Percentiles rank a stretch among this genome's conserved stretches.
These are phyloP conservation scores for Oxyscelio sp. DNA, from an alignment of 2,888 invertebrate genomes.

Conservation along the genomic window DNA sequence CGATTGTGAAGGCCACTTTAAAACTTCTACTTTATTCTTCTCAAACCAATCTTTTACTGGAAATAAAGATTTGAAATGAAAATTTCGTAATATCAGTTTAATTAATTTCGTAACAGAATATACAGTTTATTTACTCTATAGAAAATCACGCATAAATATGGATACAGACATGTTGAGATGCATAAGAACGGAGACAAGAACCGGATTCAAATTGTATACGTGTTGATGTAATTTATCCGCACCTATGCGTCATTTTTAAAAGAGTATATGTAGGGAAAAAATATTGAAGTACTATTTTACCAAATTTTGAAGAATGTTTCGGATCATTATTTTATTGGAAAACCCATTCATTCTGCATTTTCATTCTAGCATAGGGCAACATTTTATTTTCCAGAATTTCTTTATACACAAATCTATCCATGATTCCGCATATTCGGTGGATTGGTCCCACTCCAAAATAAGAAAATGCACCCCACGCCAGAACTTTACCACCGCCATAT, in stretches of 20 bases:
- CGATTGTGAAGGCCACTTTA: conserved; percentile 26
- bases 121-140: too few relatives aligned
- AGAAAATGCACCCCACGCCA: conserved; percentile 35
- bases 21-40: conserved; percentile 9
- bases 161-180: too few relatives aligned
- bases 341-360: conserved; percentile 26
- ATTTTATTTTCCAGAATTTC: conserved; percentile 28
- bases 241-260: too few relatives aligned
- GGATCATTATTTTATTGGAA: conserved; percentile 37
- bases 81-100: too few relatives aligned
- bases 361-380: conserved; percentile 41
- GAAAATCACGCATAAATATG: too few relatives aligned
- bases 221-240: too few relatives aligned
- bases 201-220: too few relatives aligned
- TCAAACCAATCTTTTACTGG: conserved; percentile 22
- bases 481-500: conserved; percentile 32
- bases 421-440: neutral
- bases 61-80: conserved; percentile 6
- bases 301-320: neutral
- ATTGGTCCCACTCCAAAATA: conserved; percentile 22
- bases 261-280: too few relatives aligned
- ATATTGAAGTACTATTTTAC: neutral
- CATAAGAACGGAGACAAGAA: too few relatives aligned
- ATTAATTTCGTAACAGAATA: too few relatives aligned
- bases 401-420: conserved; percentile 22